Percentiles rank a stretch among this genome's conserved stretches.
Conservation (phyloP, 2,888 invertebrate species). For the Phengaris alcon region DNA sequence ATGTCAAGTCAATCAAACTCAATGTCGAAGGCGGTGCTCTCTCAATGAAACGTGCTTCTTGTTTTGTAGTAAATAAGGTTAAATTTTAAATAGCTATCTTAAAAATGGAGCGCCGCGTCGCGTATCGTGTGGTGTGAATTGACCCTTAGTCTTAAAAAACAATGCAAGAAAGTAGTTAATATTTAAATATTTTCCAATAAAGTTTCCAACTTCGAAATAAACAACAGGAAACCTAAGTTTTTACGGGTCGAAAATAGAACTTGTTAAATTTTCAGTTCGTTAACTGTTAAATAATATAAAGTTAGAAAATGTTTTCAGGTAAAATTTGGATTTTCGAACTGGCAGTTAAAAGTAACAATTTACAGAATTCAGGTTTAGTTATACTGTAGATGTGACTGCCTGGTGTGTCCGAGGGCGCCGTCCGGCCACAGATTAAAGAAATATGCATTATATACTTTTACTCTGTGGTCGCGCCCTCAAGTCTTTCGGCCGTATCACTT, state of each 20-base stretch:
- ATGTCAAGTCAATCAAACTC: too few species aligned
- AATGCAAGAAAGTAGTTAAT: neutral
- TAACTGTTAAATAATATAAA: conserved; percentile 11
- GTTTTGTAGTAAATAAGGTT: too few species aligned
- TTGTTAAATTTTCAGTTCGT: neutral
- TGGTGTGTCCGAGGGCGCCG: neutral
- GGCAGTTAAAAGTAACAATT: conserved; percentile 1
- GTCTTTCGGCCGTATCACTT: too few species aligned
- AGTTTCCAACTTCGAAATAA: neutral
- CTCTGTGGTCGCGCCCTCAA: too few species aligned
- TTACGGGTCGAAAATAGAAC: neutral
- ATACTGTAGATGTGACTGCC: neutral
- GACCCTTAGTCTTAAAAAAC: too few species aligned
- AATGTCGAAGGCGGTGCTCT: too few species aligned
- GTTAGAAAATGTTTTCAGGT: neutral
- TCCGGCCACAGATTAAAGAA: too few species aligned
- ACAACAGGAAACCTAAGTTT: neutral
- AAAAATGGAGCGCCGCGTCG: too few species aligned
- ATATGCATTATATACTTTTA: too few species aligned
- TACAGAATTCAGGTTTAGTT: neutral
- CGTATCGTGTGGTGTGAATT: too few species aligned
- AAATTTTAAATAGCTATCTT: too few species aligned
- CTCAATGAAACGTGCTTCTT: too few species aligned
- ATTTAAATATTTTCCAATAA: neutral
- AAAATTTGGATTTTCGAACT: neutral